These are phyloP conservation scores for Chionomys nivalis DNA, from an alignment of 2,113 vertebrate species.

Conservation along the genomic window DNA sequence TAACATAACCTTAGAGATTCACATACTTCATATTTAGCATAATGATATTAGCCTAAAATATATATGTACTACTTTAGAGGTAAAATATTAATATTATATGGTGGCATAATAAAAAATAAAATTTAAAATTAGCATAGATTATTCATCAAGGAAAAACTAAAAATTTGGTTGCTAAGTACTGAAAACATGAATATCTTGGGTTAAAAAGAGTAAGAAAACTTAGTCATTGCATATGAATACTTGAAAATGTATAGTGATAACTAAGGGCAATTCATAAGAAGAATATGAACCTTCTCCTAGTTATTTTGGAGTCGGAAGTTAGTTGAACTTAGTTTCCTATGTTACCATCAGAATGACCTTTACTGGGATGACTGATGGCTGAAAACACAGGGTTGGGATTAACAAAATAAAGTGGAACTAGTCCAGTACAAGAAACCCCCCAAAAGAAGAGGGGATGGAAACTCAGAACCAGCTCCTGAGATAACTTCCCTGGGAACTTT, in stretches of 20 bases:
- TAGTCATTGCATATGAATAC: neutral
- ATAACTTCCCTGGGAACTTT: neutral
- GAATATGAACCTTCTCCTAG: neutral
- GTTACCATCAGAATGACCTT: neutral
- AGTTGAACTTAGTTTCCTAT: neutral
- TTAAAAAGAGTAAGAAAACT: neutral
- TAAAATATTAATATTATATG: neutral
- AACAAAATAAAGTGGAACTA: neutral
- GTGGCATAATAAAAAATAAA: neutral
- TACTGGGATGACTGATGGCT: neutral
- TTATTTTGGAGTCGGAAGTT: neutral
- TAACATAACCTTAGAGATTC: neutral
- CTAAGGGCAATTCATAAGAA: neutral
- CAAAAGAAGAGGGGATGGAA: neutral
- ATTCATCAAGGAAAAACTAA: neutral
- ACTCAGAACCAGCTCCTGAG: neutral
- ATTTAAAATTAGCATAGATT: neutral
- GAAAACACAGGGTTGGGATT: neutral
- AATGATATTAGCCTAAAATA: neutral
- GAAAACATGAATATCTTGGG: neutral
- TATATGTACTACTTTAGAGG: neutral
- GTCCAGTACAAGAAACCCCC: neutral
- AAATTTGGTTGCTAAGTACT: neutral
- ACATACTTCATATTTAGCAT: neutral
- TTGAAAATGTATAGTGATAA: neutral